Percentiles rank a stretch among this genome's conserved stretches.
phyloP scores from a whole-genome alignment of 2,888 invertebrate genomes.

The Ormyrus thymus region DNA sequence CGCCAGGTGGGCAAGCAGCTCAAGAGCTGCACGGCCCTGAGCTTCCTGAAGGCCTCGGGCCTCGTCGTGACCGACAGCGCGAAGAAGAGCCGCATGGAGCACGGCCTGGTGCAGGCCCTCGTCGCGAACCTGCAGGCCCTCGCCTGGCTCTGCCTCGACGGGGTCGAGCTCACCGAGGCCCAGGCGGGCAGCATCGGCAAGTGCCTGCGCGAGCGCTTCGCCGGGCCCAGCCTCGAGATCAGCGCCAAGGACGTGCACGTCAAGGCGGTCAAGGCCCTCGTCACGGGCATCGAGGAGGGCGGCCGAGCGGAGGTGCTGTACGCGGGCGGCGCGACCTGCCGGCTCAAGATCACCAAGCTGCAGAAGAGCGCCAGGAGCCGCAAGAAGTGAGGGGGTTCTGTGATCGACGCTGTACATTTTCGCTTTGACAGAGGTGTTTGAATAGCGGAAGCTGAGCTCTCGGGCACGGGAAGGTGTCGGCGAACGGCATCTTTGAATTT shows the following conservation, averaged over 20 bases:
- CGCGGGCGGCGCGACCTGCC: slow-evolving; percentile 70
- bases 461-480: too few relatives aligned
- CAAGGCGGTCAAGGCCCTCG: slow-evolving; percentile 70
- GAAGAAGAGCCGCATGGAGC: slow-evolving; percentile 71
- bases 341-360: slow-evolving; percentile 67
- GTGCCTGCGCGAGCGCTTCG: slow-evolving; percentile 71
- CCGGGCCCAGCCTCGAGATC: slow-evolving; percentile 70
- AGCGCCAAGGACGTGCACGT: slow-evolving; percentile 72
- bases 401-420: too few relatives aligned
- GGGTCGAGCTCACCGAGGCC: slow-evolving; percentile 68
- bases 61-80: slow-evolving; percentile 71
- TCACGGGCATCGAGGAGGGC: slow-evolving; percentile 71
- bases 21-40: slow-evolving; percentile 71
- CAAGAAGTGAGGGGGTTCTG: slow-evolving; percentile 59
- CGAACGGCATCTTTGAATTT: too few relatives aligned
- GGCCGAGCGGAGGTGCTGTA: slow-evolving; percentile 71
- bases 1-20: slow-evolving; percentile 70
- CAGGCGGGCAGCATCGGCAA: slow-evolving; percentile 72
- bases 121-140: slow-evolving; percentile 70
- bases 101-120: slow-evolving; percentile 70
- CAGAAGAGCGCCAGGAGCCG: slow-evolving; percentile 66
- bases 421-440: too few relatives aligned
- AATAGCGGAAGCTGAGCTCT: too few relatives aligned
- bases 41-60: slow-evolving; percentile 71
- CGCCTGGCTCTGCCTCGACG: slow-evolving; percentile 72